Evolutionary conservation across 2,797 vertebrate genomes (phyloP).

Genomic region (Acipenser ruthenus): DNA sequence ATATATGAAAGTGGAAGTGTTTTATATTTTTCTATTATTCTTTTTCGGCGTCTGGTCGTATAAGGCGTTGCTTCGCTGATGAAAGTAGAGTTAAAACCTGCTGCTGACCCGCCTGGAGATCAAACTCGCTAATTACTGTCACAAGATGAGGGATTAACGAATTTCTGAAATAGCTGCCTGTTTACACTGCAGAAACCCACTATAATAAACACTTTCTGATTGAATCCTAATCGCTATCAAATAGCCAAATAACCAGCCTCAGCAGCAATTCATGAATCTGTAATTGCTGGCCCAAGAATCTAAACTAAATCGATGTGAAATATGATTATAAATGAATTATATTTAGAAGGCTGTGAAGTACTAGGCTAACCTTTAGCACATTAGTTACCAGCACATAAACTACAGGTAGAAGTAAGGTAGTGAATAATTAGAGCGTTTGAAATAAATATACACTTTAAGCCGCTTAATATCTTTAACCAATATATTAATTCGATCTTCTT

Average conservation of each 20-base stretch:
- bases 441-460: too few relatives aligned
- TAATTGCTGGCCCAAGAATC: conserved; percentile 65
- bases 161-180: conserved; percentile 98
- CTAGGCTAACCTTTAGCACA: too few relatives aligned
- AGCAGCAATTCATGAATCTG: conserved; percentile 78
- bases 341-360: conserved; percentile 12
- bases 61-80: conserved; percentile 50
- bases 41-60: conserved; percentile 38
- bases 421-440: too few relatives aligned
- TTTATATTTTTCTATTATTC: background rate
- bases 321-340: conserved; percentile 31
- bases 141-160: conserved; percentile 97
- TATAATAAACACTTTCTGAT: conserved; percentile 97
- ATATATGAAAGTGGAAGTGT: background rate
- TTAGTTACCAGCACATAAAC: too few relatives aligned
- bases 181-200: conserved; percentile 78
- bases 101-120: conserved; percentile 68
- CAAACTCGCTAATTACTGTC: conserved; percentile 90
- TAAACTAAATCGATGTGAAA: conserved; percentile 37
- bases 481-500: too few relatives aligned
- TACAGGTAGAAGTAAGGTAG: too few relatives aligned
- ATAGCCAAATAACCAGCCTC: conserved; percentile 78
- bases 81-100: conserved; percentile 66
- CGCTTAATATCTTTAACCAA: too few relatives aligned
- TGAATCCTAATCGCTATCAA: conserved; percentile 97